A percentile compares a stretch with the other conserved stretches of the same genome.
These are phyloP conservation scores for Pilophorus perplexus DNA, from an alignment of 2,888 invertebrate genomes.

Conservation along the genomic window DNA sequence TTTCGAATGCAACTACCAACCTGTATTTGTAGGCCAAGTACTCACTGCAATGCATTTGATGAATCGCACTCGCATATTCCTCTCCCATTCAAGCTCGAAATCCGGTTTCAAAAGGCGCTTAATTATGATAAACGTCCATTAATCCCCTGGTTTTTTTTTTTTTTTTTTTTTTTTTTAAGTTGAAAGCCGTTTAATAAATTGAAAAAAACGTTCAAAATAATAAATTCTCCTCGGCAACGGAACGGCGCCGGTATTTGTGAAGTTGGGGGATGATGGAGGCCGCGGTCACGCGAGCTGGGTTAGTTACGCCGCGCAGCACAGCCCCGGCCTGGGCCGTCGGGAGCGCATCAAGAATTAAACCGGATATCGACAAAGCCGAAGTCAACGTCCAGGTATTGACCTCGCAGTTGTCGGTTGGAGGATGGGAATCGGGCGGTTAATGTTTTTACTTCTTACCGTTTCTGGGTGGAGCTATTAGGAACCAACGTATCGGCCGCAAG, in stretches of 20 bases:
- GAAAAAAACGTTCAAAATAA: conserved; percentile 14
- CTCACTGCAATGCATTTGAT: conserved; percentile 4
- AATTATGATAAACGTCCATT: conserved; percentile 12
- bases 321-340: not conserved
- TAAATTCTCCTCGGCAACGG: not conserved
- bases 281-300: conserved; percentile 2
- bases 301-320: no score
- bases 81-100: not conserved
- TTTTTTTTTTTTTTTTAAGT: no score
- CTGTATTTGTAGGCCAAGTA: conserved; percentile 2
- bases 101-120: conserved; percentile 5
- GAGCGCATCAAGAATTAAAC: conserved; percentile 18
- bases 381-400: conserved; percentile 22
- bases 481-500: no score
- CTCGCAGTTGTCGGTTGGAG: no score
- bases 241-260: not conserved
- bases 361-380: conserved; percentile 12
- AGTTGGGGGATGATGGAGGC: conserved; percentile 3
- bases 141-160: not conserved
- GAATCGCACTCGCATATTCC: not conserved
- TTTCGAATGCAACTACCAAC: no score
- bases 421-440: no score
- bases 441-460: no score
- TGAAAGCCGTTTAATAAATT: conserved; percentile 2
- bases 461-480: no score